phyloP scores from a whole-genome alignment of 1,140 invertebrate genomes.

The Bombus confusus region DNA sequence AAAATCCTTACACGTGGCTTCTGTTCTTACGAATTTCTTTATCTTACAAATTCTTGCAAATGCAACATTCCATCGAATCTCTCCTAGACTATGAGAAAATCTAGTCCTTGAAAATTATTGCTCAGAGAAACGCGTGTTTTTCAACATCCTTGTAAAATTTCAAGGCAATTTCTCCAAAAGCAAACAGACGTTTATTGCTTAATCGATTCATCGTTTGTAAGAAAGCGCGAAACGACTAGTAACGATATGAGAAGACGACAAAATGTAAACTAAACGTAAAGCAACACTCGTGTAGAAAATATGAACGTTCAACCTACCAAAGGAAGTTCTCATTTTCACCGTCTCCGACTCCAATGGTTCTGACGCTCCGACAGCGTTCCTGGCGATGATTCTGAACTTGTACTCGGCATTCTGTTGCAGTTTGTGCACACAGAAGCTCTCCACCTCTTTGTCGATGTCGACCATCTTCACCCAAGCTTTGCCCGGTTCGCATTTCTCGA shows the following conservation, averaged over 20 bases:
- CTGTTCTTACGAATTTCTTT: too few relatives aligned
- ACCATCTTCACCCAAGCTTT: constrained; percentile 90
- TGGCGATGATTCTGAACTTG: constrained; percentile 92
- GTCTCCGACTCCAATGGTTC: constrained; percentile 89
- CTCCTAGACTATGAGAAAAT: too few relatives aligned
- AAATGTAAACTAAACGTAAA: not conserved
- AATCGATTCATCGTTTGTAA: too few relatives aligned
- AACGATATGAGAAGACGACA: not conserved
- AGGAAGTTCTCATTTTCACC: constrained; percentile 85
- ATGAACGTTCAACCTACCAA: constrained; percentile 80
- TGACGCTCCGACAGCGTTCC: constrained; percentile 91
- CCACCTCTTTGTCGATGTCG: constrained; percentile 88
- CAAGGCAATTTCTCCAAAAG: not conserved
- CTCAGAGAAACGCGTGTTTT: too few relatives aligned
- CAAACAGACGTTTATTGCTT: not conserved
- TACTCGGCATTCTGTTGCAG: constrained; percentile 91
- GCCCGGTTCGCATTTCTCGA: constrained; percentile 90
- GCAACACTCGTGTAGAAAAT: too few relatives aligned
- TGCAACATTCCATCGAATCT: too few relatives aligned
- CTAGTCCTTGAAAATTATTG: too few relatives aligned
- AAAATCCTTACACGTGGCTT: too few relatives aligned
- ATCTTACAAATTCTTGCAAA: too few relatives aligned
- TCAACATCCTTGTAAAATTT: too few relatives aligned
- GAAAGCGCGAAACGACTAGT: not conserved
- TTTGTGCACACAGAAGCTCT: constrained; percentile 89